Percentiles rank a stretch among this genome's conserved stretches.
phyloP scores from a whole-genome alignment of 2,888 invertebrate genomes.

The Eristalinus aeneus region DNA sequence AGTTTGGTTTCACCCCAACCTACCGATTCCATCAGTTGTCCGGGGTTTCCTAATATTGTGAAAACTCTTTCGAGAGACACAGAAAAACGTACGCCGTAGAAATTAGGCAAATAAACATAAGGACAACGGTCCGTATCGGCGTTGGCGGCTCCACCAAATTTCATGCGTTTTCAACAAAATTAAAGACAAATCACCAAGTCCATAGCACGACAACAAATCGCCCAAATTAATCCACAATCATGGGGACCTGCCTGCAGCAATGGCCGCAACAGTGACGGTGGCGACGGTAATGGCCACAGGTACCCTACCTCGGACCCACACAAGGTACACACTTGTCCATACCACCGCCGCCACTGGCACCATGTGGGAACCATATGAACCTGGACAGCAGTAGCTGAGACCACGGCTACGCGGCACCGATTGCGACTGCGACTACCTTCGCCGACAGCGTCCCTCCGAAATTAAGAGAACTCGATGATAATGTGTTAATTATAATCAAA shows the following conservation, averaged over 20 bases:
- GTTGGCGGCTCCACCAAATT: conserved; percentile 29
- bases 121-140: conserved; percentile 12
- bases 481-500: conserved; percentile 71
- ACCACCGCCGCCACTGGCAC: not conserved
- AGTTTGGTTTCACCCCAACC: conserved; percentile 44
- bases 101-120: conserved; percentile 60
- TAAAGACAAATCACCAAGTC: conserved; percentile 56
- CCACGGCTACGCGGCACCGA: conserved; percentile 15
- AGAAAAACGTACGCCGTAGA: not conserved
- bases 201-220: conserved; percentile 65
- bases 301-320: not conserved
- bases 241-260: conserved; percentile 8
- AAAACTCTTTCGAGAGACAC: conserved; percentile 22
- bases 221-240: conserved; percentile 66
- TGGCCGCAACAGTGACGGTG: not conserved
- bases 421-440: conserved; percentile 48
- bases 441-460: conserved; percentile 43
- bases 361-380: conserved; percentile 54
- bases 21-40: conserved; percentile 17
- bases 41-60: conserved; percentile 36
- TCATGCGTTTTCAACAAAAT: conserved; percentile 63
- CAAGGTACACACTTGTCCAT: conserved; percentile 11
- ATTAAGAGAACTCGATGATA: conserved; percentile 67
- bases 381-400: conserved; percentile 11
- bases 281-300: not conserved